These are phyloP conservation scores for Alligator mississippiensis DNA, from an alignment of 2,113 vertebrate species.

Conservation along the genomic window DNA sequence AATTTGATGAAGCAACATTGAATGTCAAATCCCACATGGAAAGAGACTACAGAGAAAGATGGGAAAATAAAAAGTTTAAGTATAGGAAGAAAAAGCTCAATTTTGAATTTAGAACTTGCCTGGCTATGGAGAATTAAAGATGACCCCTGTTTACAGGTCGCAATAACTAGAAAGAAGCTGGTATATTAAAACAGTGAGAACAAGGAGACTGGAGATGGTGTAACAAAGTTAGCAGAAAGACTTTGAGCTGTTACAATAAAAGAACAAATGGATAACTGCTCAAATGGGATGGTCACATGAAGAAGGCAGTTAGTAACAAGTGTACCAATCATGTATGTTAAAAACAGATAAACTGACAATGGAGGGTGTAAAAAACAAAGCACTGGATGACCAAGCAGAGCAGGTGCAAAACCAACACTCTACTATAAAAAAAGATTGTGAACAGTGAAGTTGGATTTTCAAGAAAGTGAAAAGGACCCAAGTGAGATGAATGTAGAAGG, in stretches of 20 bases:
- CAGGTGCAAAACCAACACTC: not conserved
- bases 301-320: not conserved
- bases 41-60: not conserved
- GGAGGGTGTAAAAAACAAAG: not conserved
- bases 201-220: not conserved
- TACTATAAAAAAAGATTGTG: not conserved
- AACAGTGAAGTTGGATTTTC: not conserved
- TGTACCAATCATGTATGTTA: not conserved
- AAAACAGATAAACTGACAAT: not conserved
- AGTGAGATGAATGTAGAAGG: not conserved
- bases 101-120: not conserved
- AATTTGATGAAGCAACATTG: not conserved
- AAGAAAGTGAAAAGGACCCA: not conserved
- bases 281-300: not conserved
- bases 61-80: not conserved
- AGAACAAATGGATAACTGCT: not conserved
- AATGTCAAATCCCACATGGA: too few species aligned
- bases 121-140: not conserved
- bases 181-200: not conserved
- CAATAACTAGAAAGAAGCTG: not conserved
- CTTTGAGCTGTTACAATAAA: not conserved
- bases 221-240: not conserved
- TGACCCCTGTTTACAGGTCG: not conserved
- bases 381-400: not conserved
- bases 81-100: not conserved